Conservation (phyloP, 2,888 invertebrate genomes). For the Chironomus tentans region DNA sequence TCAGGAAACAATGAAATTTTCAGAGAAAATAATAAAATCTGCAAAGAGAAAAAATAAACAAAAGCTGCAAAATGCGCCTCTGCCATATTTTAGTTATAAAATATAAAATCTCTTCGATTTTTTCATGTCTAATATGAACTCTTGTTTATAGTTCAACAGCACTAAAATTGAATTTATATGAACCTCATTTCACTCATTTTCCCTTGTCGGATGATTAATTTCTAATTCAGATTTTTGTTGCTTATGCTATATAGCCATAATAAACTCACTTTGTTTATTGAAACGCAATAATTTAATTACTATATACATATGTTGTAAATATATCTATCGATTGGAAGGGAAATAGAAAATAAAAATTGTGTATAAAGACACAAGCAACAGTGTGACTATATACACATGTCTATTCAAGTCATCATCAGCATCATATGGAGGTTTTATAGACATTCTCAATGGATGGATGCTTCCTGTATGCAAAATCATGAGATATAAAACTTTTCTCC, state of each 20-base stretch:
- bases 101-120: too few relatives aligned
- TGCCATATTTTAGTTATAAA: too few relatives aligned
- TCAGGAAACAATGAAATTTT: too few relatives aligned
- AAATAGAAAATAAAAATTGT: not conserved
- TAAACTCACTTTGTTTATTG: conserved; percentile 27
- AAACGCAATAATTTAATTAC: conserved; percentile 27
- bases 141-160: not conserved
- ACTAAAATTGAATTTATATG: not conserved
- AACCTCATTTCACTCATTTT: not conserved
- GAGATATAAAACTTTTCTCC: too few relatives aligned
- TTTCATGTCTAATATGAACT: not conserved
- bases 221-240: conserved; percentile 8
- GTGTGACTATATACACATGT: not conserved
- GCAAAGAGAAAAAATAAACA: too few relatives aligned
- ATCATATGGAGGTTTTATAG: too few relatives aligned
- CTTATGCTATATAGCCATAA: conserved; percentile 1
- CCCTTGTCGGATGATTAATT: conserved; percentile 7
- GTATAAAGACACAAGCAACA: conserved; percentile 7
- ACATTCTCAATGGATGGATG: too few relatives aligned
- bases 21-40: too few relatives aligned
- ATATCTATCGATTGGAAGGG: not conserved
- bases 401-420: too few relatives aligned
- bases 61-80: too few relatives aligned
- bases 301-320: conserved; percentile 18
- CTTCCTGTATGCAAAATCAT: too few relatives aligned